phyloP scores from a whole-genome alignment of 2,888 invertebrate species.

The Amphipyra tragopoginis region DNA sequence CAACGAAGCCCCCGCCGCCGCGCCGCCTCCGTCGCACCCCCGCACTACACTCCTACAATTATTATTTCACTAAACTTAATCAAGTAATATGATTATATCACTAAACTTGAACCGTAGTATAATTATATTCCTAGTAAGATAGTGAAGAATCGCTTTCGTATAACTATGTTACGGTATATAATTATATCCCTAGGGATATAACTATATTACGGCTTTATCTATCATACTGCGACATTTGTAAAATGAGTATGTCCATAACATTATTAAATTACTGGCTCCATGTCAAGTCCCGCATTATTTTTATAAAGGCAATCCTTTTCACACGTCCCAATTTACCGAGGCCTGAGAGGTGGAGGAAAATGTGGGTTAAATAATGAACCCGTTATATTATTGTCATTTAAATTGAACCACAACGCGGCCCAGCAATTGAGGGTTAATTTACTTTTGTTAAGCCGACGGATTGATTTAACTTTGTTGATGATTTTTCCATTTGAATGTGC shows the following conservation, averaged over 20 bases:
- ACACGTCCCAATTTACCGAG: conserved; percentile 63
- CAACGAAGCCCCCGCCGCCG: too few relatives aligned
- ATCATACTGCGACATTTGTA: background rate
- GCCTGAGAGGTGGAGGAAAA: conserved; percentile 53
- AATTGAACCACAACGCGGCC: conserved; percentile 43
- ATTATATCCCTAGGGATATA: too few relatives aligned
- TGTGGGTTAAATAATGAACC: conserved; percentile 59
- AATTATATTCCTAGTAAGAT: too few relatives aligned
- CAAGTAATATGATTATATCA: too few relatives aligned
- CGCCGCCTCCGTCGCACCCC: too few relatives aligned
- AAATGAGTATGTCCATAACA: background rate
- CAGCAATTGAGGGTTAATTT: conserved; percentile 45
- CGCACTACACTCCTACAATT: too few relatives aligned
- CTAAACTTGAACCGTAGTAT: too few relatives aligned
- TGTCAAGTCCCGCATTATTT: conserved; percentile 53
- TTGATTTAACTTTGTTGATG: conserved; percentile 51
- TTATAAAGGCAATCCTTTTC: conserved; percentile 58
- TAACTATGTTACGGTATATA: too few relatives aligned
- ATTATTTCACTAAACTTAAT: too few relatives aligned
- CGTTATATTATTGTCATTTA: conserved; percentile 63
- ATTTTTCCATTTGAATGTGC: conserved; percentile 28
- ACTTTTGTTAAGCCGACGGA: conserved; percentile 45
- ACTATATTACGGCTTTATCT: too few relatives aligned
- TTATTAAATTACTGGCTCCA: conserved; percentile 1
- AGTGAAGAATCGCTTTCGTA: too few relatives aligned